Base-by-base conservation (phyloP, 2,888 invertebrate species). In the Xanthorhoe designata region DNA sequence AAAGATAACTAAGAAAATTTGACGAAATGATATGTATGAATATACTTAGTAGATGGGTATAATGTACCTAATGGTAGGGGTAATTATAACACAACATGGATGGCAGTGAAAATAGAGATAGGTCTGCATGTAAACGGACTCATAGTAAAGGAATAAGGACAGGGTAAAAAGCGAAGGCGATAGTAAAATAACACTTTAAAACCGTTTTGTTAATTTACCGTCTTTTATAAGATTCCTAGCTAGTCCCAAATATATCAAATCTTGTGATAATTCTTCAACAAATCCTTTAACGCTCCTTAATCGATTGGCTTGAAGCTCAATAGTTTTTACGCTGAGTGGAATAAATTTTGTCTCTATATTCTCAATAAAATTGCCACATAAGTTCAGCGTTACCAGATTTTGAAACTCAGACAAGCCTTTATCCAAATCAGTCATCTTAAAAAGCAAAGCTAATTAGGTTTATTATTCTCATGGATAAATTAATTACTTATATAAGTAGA, bases 281-380 rank as follows among this genome's bases (percentile, higher is more conserved):
- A 94, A 85, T 9, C 70, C 68, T 7, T 79, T 76, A 15, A 94
- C 56, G 69, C 81, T 76, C 4, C 69, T 75, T 35, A 95, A 87
- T 66, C 87, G 72, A 80, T 95, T 95, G 15, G 88, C 85, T 79
- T 92, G 94, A 24, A 94, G 83, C 77, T 95, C 95, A 15, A 95
- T 79, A 19, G 88, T 75, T 62, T 79, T 83, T 35, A 95, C 71
- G 10, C 80, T 79, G 54, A 78, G 76, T 4, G 94, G 94, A 57
- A 95, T 78, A 45, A 81, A 68, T 8, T 72, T 72, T 1, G 91
- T 80, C 52, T 87, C 77, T 0, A 94, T 60, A 2, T 87, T 79
- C 38, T 70, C 42, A 2, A 92, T 78, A 50, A 74, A 89, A 71
- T 92, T 92, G 9, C 92, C 94, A 63, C 91, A 88, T 35, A 95